These are phyloP conservation scores for Halictus ligatus DNA, from an alignment of 2,888 invertebrate genomes.

Conservation along the genomic window DNA sequence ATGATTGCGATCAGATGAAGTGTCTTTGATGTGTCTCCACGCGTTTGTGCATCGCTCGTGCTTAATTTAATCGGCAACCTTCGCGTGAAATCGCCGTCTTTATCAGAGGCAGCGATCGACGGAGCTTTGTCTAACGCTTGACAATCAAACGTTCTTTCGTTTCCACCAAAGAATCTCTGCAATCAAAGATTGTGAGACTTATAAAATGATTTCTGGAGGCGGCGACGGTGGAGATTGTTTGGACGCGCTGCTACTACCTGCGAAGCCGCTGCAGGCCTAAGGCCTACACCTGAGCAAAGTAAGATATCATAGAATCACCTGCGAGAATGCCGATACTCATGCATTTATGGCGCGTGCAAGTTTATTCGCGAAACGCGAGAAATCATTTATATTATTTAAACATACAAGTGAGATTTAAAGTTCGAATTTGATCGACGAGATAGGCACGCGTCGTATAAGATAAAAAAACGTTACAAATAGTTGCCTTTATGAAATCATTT, in stretches of 20 bases:
- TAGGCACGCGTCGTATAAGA: background rate
- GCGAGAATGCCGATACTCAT: too few species aligned
- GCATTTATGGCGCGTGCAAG: background rate
- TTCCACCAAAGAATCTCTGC: conserved; percentile 3
- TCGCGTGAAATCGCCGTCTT: conserved; percentile 46
- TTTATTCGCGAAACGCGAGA: background rate
- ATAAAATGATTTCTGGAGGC: conserved; percentile 37
- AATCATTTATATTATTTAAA: background rate
- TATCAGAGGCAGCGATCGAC: conserved; percentile 42
- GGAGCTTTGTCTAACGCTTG: conserved; percentile 31
- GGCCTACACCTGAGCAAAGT: conserved; percentile 8
- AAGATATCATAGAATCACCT: background rate
- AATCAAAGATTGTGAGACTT: conserved; percentile 45
- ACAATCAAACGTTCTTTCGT: conserved; percentile 21
- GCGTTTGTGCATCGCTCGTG: conserved; percentile 18
- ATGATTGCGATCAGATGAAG: conserved; percentile 50
- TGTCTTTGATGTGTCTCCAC: conserved; percentile 17
- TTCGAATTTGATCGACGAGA: too few species aligned
- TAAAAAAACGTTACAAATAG: background rate
- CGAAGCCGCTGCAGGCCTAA: background rate
- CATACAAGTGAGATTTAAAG: too few species aligned
- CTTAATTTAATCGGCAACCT: conserved; percentile 55
- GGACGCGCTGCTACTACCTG: background rate
- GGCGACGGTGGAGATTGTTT: conserved; percentile 4
- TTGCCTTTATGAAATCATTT: background rate